A percentile compares a stretch with the other conserved stretches of the same genome.
Evolutionary conservation across 2,113 vertebrate species (phyloP).

Genomic region (Varanus salvator): DNA sequence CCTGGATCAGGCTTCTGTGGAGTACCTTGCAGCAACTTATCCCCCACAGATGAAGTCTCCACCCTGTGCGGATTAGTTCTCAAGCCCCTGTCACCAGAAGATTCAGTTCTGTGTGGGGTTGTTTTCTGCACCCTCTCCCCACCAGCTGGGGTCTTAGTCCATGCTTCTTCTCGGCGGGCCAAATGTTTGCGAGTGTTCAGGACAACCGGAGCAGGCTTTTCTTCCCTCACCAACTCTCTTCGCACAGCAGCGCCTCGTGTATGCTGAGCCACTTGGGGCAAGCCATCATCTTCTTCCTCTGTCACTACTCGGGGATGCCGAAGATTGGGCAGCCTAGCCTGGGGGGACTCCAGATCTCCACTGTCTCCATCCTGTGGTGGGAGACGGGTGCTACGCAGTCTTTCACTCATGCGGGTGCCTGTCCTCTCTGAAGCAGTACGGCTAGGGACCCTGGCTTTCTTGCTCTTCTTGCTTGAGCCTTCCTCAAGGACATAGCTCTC

Average conservation of each 20-base stretch:
- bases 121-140: conserved; percentile 25
- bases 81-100: conserved; percentile 7
- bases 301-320: background rate
- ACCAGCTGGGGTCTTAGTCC: background rate
- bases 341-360: conserved; percentile 5
- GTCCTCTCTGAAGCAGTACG: conserved; percentile 70
- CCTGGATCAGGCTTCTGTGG: conserved; percentile 21
- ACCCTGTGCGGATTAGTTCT: conserved; percentile 15
- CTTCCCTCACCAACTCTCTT: background rate
- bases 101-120: conserved; percentile 15
- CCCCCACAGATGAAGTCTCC: background rate
- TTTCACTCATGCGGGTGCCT: conserved; percentile 87
- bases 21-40: background rate
- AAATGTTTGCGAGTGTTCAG: background rate
- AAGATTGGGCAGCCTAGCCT: background rate
- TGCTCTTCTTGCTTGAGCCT: conserved; percentile 46
- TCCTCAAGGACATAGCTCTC: conserved; percentile 67
- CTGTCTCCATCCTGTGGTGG: conserved; percentile 20
- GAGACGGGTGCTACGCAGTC: conserved; percentile 77
- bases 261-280: conserved; percentile 32
- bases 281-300: conserved; percentile 4
- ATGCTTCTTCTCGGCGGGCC: background rate
- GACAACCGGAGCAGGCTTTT: background rate
- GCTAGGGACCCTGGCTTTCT: conserved; percentile 69
- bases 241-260: conserved; percentile 23